phyloP scores from a whole-genome alignment of 2,113 vertebrate species.

The Ciconia boyciana region DNA sequence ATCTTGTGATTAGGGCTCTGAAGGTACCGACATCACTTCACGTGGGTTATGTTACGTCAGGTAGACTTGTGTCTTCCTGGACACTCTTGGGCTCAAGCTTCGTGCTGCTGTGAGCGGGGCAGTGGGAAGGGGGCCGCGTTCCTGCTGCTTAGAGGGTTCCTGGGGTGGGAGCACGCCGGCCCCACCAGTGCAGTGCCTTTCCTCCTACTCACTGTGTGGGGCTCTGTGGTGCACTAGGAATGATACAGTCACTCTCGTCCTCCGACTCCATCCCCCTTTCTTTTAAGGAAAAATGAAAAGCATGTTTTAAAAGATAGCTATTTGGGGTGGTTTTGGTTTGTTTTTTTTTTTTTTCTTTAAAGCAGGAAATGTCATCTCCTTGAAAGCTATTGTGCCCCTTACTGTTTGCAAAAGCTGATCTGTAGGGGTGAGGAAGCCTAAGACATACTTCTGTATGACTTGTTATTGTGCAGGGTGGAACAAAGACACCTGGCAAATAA shows the following conservation, averaged over 20 bases:
- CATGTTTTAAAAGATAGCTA: not conserved
- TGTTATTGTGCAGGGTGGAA: not conserved
- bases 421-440: not conserved
- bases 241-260: not conserved
- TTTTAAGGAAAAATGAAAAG: not conserved
- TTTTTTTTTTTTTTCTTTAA: not conserved
- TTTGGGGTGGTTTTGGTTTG: not conserved
- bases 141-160: not conserved
- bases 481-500: slow-evolving; percentile 1
- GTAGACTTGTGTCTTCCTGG: not conserved
- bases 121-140: not conserved
- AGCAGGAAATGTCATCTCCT: not conserved
- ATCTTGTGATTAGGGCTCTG: not conserved
- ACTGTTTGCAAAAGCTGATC: not conserved
- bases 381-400: not conserved
- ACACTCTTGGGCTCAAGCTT: not conserved
- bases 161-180: rapidly evolving
- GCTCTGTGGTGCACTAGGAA: rapidly evolving
- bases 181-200: not conserved
- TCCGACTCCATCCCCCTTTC: not conserved
- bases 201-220: not conserved
- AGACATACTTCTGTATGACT: not conserved
- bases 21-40: not conserved
- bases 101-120: not conserved
- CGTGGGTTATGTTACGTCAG: not conserved